Evolutionary conservation across 2,797 vertebrate genomes (phyloP), one percentile per base, ranked within the genome.

Genomic region (Poeciliopsis infans): DNA sequence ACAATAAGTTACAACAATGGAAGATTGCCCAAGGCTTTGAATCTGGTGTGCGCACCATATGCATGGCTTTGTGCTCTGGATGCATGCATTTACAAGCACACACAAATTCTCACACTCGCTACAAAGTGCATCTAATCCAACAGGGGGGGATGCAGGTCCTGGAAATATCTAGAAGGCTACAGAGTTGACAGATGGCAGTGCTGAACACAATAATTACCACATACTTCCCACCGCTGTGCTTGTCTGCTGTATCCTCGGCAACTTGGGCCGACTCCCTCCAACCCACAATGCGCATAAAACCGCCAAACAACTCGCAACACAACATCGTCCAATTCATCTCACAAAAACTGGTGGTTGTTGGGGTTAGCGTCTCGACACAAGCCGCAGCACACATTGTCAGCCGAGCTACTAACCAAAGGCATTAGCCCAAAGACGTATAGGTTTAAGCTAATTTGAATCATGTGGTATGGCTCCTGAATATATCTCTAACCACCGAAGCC

Each of bases 131-230:
- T 91, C 90, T 83, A 89, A 92, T 86, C 85, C 90, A 86, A 85
- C 88, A 87, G 79, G 80, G 94, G 94, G 90, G 93, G 95, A 95
- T 94, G 92, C 70, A 82, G 86, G 91, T 92, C 92, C 91, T 93
- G 93, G 93, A 94, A 93, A 96, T 94, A 92, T 93, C 91, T 94
- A 88, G 80, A 94, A 91, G 91, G 89, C 83, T 91, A 84, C 90
- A 92, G 90, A 94, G 91, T 92, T 94, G 94, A 96, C 92, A 96
- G 94, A 95, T 94, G 93, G 94, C 90, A 88, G 86, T 91, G 80
- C 90, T 88, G 89, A 94, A 94, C 92, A 94, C 94, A 95, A 95
- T 95, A 95, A 95, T 96, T 96, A 95, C 90, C 92, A 94, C 93
- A 95, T 95, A 94, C 90, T 96, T 96, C 93, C 93, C 91, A 93